These are phyloP conservation scores for Myzus persicae DNA, from an alignment of 1,140 invertebrate species.

Conservation along the genomic window DNA sequence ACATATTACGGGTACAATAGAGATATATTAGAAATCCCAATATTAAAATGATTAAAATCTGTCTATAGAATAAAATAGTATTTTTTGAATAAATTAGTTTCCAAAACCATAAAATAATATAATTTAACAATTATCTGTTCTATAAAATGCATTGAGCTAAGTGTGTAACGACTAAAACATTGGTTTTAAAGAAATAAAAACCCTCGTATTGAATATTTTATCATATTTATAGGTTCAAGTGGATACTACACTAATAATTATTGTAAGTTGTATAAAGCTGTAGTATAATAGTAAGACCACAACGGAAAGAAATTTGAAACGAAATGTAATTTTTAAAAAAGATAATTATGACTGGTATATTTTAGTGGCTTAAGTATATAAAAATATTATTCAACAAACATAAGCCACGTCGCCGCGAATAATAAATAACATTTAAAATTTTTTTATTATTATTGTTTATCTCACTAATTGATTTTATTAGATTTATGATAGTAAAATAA, in stretches of 20 bases:
- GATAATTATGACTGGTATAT: not conserved
- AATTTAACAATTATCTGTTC: not conserved
- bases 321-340: not conserved
- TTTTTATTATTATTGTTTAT: too few relatives aligned
- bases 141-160: too few relatives aligned
- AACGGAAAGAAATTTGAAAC: not conserved
- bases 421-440: not conserved
- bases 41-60: too few relatives aligned
- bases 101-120: not conserved
- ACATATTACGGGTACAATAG: not conserved
- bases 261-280: not conserved
- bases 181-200: too few relatives aligned
- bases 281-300: too few relatives aligned
- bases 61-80: too few relatives aligned
- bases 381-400: too few relatives aligned
- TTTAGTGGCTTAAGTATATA: not conserved
- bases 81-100: not conserved
- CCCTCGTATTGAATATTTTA: too few relatives aligned
- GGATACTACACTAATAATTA: not conserved
- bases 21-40: not conserved
- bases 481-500: not conserved
- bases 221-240: too few relatives aligned
- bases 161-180: too few relatives aligned
- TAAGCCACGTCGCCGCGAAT: too few relatives aligned
- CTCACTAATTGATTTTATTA: not conserved